Base-by-base conservation (phyloP, 2,113 vertebrate genomes). In the Saguinus imperator region DNA sequence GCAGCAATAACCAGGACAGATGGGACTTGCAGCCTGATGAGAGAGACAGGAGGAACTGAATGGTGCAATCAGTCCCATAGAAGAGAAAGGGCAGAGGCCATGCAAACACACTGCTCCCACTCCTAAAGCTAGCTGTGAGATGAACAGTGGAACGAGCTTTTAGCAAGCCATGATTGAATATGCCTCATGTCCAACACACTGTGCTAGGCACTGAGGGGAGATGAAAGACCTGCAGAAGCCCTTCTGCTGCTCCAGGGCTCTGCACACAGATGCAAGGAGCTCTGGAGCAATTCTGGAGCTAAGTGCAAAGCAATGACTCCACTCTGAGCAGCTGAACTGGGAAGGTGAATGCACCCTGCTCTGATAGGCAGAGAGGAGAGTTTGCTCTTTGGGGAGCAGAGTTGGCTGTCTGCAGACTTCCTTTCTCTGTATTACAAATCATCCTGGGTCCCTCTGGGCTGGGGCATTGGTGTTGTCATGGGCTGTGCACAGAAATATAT, bases 401-500 rank as follows among this genome's bases (percentile, higher is more conserved):
- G 76, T 10, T 6, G 4, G 12, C 87, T 80, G 16, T 27, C 37
- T 35, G 35, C n/a, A 29, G 17, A 20, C 57, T 29, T 76, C 86
- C 29, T 55, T 55, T 37, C 25, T 35, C 0, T 12, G 52, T 37
- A 16, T 83, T 73, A 27, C 83, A 73, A 7, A 89, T 66, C 5
- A 2, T 55, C 32, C 14, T 1, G 13, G 64, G 50, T 55, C 61
- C 43, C 50, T 72, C 1, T 1, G 66, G 88, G 76, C 64, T 76
- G 12, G 40, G 64, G 37, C 6, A 2, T 48, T 27, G 1, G 58
- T 76, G 84, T 17, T 88, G 97, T 94, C 97, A 23, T 50, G 35
- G 93, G 87, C 89, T 96, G 4, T 6, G 25, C 94, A 72, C n/a
- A 94, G 97, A 97, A 83, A 87, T 82, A 91, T 84, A 92, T 52